These are phyloP conservation scores for Ferdinandea cuprea DNA, from an alignment of 2,888 invertebrate species.

Conservation along the genomic window DNA sequence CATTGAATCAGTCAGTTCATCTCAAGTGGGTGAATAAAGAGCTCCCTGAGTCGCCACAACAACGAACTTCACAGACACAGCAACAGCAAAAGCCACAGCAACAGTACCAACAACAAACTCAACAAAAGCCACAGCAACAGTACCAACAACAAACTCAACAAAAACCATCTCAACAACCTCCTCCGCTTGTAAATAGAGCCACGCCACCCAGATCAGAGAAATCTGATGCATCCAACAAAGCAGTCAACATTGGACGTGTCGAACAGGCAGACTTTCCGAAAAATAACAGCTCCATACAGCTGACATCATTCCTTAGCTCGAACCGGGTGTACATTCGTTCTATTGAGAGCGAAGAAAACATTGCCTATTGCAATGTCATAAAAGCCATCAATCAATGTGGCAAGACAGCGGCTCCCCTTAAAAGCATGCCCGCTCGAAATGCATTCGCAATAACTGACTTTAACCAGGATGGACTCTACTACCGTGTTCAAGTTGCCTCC, in stretches of 20 bases:
- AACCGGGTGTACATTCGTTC: conserved; percentile 73
- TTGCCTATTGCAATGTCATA: conserved; percentile 31
- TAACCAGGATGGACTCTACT: conserved; percentile 55
- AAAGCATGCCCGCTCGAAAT: conserved; percentile 44
- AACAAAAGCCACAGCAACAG: not conserved
- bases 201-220: conserved; percentile 12
- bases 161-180: not conserved
- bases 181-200: not conserved
- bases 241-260: conserved; percentile 16
- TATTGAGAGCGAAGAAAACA: conserved; percentile 39
- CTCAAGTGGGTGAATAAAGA: conserved; percentile 25
- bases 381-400: conserved; percentile 67
- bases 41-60: not conserved
- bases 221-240: not conserved
- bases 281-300: conserved; percentile 40
- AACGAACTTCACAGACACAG: not conserved
- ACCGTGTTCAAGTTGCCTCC: conserved; percentile 69
- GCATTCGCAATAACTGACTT: conserved; percentile 67
- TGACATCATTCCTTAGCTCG: conserved; percentile 62
- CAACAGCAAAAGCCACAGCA: conserved; percentile 3
- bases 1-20: not conserved
- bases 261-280: conserved; percentile 53
- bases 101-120: not conserved
- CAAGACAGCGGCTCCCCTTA: conserved; percentile 44
- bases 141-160: not conserved